Conservation (phyloP, 2,888 invertebrate genomes). For the Dione juno region DNA sequence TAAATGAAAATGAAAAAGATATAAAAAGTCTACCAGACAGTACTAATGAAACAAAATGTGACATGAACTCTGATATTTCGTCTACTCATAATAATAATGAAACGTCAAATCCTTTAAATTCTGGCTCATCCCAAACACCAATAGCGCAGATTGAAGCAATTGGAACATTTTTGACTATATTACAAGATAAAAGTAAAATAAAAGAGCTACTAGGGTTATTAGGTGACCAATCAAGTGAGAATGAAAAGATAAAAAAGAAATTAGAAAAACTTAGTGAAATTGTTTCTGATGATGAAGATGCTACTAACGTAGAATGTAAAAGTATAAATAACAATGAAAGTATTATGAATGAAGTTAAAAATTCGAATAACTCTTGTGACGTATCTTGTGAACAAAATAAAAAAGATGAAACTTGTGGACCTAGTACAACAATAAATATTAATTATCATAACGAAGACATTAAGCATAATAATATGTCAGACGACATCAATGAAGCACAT, state of each 20-base stretch:
- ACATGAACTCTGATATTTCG: slow-evolving; percentile 60
- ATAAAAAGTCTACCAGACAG: slow-evolving; percentile 58
- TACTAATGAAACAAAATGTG: slow-evolving; percentile 61
- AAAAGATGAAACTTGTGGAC: background rate
- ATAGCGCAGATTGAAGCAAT: slow-evolving; percentile 57
- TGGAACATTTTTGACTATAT: slow-evolving; percentile 65
- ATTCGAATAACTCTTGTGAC: background rate
- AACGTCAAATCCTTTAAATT: slow-evolving; percentile 49
- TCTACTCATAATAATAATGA: slow-evolving; percentile 58
- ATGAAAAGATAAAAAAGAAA: slow-evolving; percentile 82
- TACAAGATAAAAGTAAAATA: slow-evolving; percentile 78
- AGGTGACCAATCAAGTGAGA: slow-evolving; percentile 68
- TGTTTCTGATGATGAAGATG: slow-evolving; percentile 77
- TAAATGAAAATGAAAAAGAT: slow-evolving; percentile 34
- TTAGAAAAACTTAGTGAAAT: slow-evolving; percentile 83
- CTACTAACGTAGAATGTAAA: slow-evolving; percentile 30
- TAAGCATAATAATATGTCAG: background rate
- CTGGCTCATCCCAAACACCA: slow-evolving; percentile 48
- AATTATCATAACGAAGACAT: background rate
- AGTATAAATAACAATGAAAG: slow-evolving; percentile 18
- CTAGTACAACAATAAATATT: background rate
- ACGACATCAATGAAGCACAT: background rate
- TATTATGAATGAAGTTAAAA: background rate
- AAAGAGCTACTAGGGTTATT: slow-evolving; percentile 73
- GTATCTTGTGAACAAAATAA: slow-evolving; percentile 4